Base-by-base conservation (phyloP, 1,140 invertebrate species). In the Ostrea edulis region DNA sequence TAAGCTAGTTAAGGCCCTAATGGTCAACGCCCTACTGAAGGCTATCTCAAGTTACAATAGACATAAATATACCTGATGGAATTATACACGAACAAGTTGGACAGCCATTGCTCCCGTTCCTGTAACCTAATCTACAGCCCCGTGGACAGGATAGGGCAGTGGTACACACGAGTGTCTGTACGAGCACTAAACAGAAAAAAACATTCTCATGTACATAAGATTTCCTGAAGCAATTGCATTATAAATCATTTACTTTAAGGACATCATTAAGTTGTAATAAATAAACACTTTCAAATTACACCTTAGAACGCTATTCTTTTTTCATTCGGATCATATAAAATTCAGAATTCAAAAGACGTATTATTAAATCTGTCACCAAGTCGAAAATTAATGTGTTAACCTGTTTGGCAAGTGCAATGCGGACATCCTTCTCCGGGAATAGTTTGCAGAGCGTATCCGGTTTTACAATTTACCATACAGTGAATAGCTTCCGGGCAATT, bases 401-500 rank as follows among this genome's bases (percentile, higher is more conserved):
- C 88, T 89, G 25, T 14, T 20, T 89, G 86, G 85, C 88, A 89
- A 7, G 52, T 25, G 52, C 88, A 89, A 5, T 11, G 44, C 0
- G 88, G 88, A 62, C 88, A 89, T 35, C 25, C 58, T 0, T 83
- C 11, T 62, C 82, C 86, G 17, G 77, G 29, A 0, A 25, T 58
- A 20, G 51, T 88, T 81, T 82, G 82, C 17, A 89, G 54, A 7
- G 52, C 20, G 25, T 89, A 89, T 35, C 88, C 88, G 22, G 68
- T 77, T 11, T 54, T 77, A 85, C 88, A 89, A n/a, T 65, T 58
- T 8, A 84, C 58, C 88, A 89, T 89, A 82, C 88, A 89, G 35
- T 89, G 85, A n/a, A 89, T 68, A 20, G 88, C 65, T 20, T 77
- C 86, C 8, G 86, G 88, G 68, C 88, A 89, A 17, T 89, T 62